Evolutionary conservation across 2,888 invertebrate species (phyloP).

Genomic region (Nephrotoma flavescens): DNA sequence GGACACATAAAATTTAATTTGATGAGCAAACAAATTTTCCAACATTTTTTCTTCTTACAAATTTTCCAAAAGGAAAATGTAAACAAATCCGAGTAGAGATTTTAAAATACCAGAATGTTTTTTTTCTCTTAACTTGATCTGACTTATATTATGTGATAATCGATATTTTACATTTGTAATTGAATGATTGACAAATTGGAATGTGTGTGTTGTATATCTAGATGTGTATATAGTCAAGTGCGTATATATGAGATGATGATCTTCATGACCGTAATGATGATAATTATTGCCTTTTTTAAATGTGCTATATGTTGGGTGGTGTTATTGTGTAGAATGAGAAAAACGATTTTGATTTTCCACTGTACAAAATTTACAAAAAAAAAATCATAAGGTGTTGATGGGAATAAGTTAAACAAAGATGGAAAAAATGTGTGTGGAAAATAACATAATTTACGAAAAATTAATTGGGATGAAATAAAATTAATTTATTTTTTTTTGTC

Average conservation of each 20-base stretch:
- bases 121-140: not conserved
- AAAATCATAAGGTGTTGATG: not conserved
- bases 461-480: not conserved
- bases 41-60: not conserved
- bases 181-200: constrained; percentile 2
- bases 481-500: not conserved
- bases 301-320: not conserved
- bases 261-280: not conserved
- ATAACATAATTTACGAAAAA: not conserved
- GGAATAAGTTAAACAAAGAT: not conserved
- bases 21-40: not conserved
- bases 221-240: not conserved
- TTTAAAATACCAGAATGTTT: not conserved
- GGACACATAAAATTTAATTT: not conserved
- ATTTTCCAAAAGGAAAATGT: not conserved
- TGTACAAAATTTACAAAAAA: not conserved
- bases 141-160: constrained; percentile 4
- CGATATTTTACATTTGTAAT: constrained; percentile 3
- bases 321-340: not conserved
- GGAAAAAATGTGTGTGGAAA: not conserved
- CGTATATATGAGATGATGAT: not conserved
- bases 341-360: not conserved
- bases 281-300: not conserved
- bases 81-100: not conserved
- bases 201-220: not conserved